Percentiles rank a stretch among this genome's conserved stretches.
Evolutionary conservation across 2,797 vertebrate species (phyloP).

Genomic region (Parauchenoglanis punctatus): DNA sequence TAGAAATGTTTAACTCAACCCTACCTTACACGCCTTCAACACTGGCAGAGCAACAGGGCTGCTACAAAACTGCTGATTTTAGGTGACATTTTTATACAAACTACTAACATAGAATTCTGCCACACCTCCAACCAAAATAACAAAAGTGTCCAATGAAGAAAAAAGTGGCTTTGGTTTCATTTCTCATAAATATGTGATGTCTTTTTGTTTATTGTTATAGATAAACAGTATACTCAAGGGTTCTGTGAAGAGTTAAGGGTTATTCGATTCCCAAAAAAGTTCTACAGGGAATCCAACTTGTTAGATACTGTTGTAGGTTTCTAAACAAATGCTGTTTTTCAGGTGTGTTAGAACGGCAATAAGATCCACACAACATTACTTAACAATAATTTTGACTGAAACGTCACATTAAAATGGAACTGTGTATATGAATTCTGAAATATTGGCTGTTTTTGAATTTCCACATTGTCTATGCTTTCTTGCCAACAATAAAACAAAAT

Average conservation of each 20-base stretch:
- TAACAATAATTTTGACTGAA: neutral
- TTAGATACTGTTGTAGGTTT: neutral
- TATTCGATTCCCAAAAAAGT: neutral
- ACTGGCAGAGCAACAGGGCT: neutral
- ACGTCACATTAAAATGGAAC: neutral
- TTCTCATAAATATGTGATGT: neutral
- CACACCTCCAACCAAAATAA: neutral
- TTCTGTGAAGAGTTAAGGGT: neutral
- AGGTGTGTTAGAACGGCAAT: neutral
- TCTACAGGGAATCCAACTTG: neutral
- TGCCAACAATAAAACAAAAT: neutral
- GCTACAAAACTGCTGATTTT: slow-evolving; percentile 1
- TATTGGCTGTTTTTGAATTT: neutral
- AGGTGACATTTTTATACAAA: slow-evolving; percentile 1
- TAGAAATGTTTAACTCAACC: slow-evolving; percentile 15
- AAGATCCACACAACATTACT: neutral
- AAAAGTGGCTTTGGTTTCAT: neutral
- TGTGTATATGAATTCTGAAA: neutral
- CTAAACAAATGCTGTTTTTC: neutral
- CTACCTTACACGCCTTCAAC: neutral
- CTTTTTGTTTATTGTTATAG: neutral
- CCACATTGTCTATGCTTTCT: neutral
- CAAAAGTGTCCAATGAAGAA: neutral
- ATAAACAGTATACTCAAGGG: neutral
- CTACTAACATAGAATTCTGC: neutral